Evolutionary conservation across 37 sponge, comb jelly and placozoan species (phyloP).

Genomic region (Cliona cf. orientalis): DNA sequence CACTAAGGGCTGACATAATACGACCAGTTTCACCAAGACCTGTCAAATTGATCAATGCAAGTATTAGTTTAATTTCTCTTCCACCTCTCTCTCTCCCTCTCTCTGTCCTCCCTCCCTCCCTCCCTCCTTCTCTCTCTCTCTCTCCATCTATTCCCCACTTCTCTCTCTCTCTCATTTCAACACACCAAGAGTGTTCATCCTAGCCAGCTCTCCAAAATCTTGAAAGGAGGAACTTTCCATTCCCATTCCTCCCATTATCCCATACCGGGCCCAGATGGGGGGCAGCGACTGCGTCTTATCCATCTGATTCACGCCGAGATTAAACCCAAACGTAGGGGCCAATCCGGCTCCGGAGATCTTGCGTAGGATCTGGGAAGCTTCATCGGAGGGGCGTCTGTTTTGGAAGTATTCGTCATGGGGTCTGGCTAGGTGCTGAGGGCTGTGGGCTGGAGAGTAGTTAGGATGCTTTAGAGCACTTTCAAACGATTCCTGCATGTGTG

Average conservation of each 20-base stretch:
- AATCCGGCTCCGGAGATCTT: slow-evolving; percentile 41
- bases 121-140: too few relatives aligned
- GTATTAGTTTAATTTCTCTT: too few relatives aligned
- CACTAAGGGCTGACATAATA: slow-evolving; percentile 55
- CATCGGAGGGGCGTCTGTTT: slow-evolving; percentile 75
- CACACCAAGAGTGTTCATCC: slow-evolving; percentile 1
- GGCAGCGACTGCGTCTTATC: slow-evolving; percentile 38
- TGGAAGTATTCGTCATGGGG: slow-evolving; percentile 44
- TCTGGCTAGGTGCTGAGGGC: slow-evolving; percentile 36
- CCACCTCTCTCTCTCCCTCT: too few relatives aligned
- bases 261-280: background rate
- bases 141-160: too few relatives aligned
- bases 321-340: background rate
- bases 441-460: slow-evolving; percentile 8
- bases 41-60: too few relatives aligned
- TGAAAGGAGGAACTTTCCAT: slow-evolving; percentile 3
- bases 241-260: too few relatives aligned
- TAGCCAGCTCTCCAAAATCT: background rate
- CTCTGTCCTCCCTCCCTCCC: too few relatives aligned
- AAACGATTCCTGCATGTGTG: slow-evolving; percentile 4
- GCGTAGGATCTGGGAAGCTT: slow-evolving; percentile 51
- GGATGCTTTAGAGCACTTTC: too few relatives aligned
- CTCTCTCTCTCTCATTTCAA: too few relatives aligned
- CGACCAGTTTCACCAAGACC: slow-evolving; percentile 66
- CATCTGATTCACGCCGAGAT: slow-evolving; percentile 17